Percentiles rank a stretch among this genome's conserved stretches.
Evolutionary conservation across 2,797 vertebrate species (phyloP).

Genomic region (Gymnothorax javanicus): DNA sequence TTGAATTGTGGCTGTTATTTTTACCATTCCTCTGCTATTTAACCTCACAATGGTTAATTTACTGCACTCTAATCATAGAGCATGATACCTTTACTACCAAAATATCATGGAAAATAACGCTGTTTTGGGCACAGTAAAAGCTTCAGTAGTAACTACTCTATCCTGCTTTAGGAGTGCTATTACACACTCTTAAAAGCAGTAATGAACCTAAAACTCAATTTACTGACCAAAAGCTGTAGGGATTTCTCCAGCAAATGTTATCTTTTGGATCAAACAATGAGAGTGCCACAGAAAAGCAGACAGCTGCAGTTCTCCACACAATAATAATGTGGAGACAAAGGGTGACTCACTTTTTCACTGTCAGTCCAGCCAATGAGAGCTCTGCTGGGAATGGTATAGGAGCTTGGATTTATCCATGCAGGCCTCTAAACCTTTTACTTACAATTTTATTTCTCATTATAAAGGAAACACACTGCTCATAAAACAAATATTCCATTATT

Average conservation of each 20-base stretch:
- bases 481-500: not conserved
- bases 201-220: not conserved
- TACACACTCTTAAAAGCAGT: not conserved
- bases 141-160: not conserved
- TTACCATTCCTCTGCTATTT: not conserved
- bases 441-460: not conserved
- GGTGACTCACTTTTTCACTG: constrained; percentile 2
- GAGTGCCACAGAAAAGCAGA: not conserved
- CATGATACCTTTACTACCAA: not conserved
- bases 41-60: not conserved
- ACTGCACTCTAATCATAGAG: not conserved
- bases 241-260: not conserved
- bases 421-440: not conserved
- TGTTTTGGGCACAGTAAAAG: not conserved
- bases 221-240: not conserved
- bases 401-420: not conserved
- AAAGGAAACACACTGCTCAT: not conserved
- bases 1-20: not conserved
- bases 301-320: not conserved
- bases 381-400: not conserved
- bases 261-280: not conserved
- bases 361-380: not conserved
- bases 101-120: not conserved
- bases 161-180: not conserved
- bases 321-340: not conserved